Evolutionary conservation across 35 echinoderm and acorn worm species (phyloP), one percentile per base, ranked within the genome.

Genomic region (Heliocidaris erythrogramma): DNA sequence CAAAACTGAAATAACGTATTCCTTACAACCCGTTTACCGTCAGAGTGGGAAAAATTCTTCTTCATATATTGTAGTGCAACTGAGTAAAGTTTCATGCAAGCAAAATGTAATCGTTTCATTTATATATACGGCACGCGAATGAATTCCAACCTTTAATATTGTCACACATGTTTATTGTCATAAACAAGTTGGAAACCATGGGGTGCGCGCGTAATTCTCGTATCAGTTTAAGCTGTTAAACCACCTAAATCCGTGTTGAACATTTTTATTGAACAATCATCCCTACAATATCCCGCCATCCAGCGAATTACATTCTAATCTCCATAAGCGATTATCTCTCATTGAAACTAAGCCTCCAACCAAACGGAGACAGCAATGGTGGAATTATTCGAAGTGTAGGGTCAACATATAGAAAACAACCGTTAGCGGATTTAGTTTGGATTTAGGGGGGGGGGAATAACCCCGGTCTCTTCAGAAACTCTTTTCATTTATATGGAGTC

Each of bases 401-500:
- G 87, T 89, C 87, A 89, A 89, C 87, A 89, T 18, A 48, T 18
- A 48, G 87, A 89, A 89, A 89, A 89, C 87, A 89, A 42, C 87
- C 87, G 87, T 89, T 42, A 89, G 87, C 47, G 30, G 87, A 89
- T 47, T 89, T 89, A 89, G 32, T 13, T 47, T 31, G 87, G 87
- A 89, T 89, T 89, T 89, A 89, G 47, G 87, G 87, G 87, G 87
- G 87, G 42, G 42, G 42, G 42, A 89, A 42, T 89, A 89, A 89
- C 87, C 87, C 87, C 87, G 17, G 87, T 89, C 87, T 47, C 87
- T 89, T 89, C 30, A 89, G 32, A 89, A 47, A 89, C 27, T 89
- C 87, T 89, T 47, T 89, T 89, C 87, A 89, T 89, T 89, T 32
- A n/a, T 47, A 89, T 9, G 87, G 47, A 89, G 87, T 89, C 87